A percentile compares a stretch with the other conserved stretches of the same genome.
Evolutionary conservation across 2,888 invertebrate genomes (phyloP).

Genomic region (Protophormia terraenovae): DNA sequence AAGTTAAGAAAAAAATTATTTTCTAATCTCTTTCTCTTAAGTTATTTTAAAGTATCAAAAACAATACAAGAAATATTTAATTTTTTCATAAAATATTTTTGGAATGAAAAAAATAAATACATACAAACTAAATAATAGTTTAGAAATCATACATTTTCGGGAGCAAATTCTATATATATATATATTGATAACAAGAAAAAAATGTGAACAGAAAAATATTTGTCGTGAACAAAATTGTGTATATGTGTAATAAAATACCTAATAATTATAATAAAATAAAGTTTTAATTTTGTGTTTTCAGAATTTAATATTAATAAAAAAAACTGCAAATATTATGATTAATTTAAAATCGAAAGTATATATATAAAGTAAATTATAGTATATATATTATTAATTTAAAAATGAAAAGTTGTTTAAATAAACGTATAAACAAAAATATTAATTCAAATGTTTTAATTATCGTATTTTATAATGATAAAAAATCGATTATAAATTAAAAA

Average conservation of each 20-base stretch:
- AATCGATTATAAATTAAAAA: too few relatives aligned
- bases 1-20: constrained; percentile 9
- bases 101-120: constrained; percentile 26
- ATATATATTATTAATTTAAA: constrained; percentile 47
- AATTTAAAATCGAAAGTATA: constrained; percentile 18
- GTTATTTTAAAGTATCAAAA: constrained; percentile 53
- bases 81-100: constrained; percentile 46
- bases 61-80: constrained; percentile 13
- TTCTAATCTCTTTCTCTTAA: constrained; percentile 37
- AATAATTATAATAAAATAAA: constrained; percentile 39
- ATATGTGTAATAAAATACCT: constrained; percentile 57
- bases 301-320: constrained; percentile 41
- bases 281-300: constrained; percentile 66
- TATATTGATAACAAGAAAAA: constrained; percentile 47
- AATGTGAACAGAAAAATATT: constrained; percentile 14
- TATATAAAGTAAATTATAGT: constrained; percentile 29
- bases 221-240: constrained; percentile 61
- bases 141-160: constrained; percentile 74
- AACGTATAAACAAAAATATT: constrained; percentile 54
- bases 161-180: constrained; percentile 77
- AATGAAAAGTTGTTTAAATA: constrained; percentile 64
- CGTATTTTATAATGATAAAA: too few relatives aligned
- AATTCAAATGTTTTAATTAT: background rate
- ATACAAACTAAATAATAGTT: constrained; percentile 47
- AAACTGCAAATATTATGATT: constrained; percentile 50